Conservation (phyloP, 2,888 invertebrate species). For the Epinotia demarniana region DNA sequence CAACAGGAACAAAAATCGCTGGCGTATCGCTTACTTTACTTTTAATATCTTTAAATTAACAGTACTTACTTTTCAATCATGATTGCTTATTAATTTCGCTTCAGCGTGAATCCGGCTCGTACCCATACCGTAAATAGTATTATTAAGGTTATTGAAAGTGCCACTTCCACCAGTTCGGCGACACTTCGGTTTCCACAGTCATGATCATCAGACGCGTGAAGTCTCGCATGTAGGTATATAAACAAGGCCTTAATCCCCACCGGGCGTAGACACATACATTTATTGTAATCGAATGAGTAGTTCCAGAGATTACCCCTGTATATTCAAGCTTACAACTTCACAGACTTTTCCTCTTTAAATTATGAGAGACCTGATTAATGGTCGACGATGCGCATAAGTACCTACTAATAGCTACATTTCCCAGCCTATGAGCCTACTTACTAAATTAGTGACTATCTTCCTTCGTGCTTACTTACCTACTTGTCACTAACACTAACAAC, state of each 20-base stretch:
- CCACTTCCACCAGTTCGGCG: neutral
- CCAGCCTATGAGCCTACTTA: neutral
- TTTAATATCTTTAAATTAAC: constrained; percentile 50
- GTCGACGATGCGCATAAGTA: no score
- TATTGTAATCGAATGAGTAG: no score
- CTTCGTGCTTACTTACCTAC: neutral
- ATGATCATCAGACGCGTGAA: no score
- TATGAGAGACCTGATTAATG: no score
- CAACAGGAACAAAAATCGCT: constrained; percentile 62
- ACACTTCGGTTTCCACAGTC: no score
- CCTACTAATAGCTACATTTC: no score
- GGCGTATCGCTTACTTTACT: constrained; percentile 66
- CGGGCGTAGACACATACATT: no score
- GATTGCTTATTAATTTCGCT: constrained; percentile 62
- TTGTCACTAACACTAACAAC: neutral
- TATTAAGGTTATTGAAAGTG: neutral
- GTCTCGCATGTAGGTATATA: no score
- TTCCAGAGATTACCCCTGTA: no score
- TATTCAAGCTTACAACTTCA: no score
- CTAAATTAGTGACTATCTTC: neutral
- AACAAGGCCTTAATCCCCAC: no score
- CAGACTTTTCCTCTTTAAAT: no score
- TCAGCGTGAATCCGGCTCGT: constrained; percentile 17
- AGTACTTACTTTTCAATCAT: constrained; percentile 48
- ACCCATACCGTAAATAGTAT: constrained; percentile 22